Base-by-base conservation (phyloP, 2,113 vertebrate species). In the Tenrec ecaudatus region DNA sequence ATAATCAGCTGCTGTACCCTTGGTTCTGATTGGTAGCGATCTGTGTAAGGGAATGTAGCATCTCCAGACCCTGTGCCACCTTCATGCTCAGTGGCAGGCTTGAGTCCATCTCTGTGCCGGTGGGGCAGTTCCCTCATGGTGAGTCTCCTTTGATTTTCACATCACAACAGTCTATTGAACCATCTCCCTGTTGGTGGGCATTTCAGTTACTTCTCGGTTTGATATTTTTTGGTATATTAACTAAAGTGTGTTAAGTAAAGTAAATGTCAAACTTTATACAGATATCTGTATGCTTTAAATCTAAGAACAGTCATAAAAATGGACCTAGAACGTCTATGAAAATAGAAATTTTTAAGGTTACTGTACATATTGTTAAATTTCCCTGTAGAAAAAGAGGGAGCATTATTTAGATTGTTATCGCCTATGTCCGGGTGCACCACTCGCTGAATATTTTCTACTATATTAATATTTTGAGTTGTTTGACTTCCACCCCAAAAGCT, bases 251-350 rank as follows among this genome's bases (percentile, higher is more conserved):
- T 47, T 16, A 38, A 75, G 0, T 31, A 69, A 23, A 62, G 47
- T 53, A 53, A 53, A 53, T 53, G 16, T 62, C 22, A 4, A 66
- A 6, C 22, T 15, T 62, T 76, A 80, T n/a, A 40, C 10, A 29
- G 36, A 36, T 12, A 8, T 64, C 8, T 31, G 29, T 3, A 15
- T 14, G 22, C 47, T 58, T 86, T 25, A 5, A 40, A 1, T 33
- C 29, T 53, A 33, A 31, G 36, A 19, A 6, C 0, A 3, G 15
- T 17, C 22, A 2, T 1, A 3, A 23, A 16, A 71, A 1, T 6
- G 27, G 66, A 12, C 15, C 31, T 0, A 58, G 23, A 40, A 29
- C 29, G 58, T 16, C 19, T 31, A 0, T 4, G 36, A 20, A 1
- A 16, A 22, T 7, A 3, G 33, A 16, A 14, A 14, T 20, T n/a